Conservation (phyloP, 2,113 vertebrate genomes). For the Ochotona curzoniae region DNA sequence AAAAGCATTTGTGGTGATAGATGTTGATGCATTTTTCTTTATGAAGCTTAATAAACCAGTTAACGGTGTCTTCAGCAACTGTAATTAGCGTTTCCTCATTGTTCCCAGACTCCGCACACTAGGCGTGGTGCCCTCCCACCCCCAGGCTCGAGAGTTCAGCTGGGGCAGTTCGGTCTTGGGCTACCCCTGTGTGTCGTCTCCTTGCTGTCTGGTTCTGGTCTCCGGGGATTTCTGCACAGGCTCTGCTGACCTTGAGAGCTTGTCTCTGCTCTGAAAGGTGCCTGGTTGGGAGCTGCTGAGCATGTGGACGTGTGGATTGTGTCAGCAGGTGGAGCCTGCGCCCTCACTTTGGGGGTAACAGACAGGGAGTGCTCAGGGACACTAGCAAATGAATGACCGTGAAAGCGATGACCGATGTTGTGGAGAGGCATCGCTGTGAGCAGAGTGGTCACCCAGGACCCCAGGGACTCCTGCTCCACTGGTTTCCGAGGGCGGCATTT, state of each 20-base stretch:
- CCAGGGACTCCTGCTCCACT: background rate
- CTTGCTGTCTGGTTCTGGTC: background rate
- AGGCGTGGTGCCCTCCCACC: background rate
- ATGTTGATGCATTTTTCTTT: slow-evolving; percentile 59
- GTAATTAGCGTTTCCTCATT: slow-evolving; percentile 42
- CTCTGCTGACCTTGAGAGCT: background rate
- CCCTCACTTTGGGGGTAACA: background rate
- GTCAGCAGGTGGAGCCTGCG: background rate
- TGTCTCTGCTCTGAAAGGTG: background rate
- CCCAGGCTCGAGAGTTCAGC: background rate
- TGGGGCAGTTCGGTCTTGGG: background rate
- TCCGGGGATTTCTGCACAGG: background rate
- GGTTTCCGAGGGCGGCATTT: background rate
- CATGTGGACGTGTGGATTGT: background rate
- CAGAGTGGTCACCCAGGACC: background rate
- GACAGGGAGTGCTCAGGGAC: background rate
- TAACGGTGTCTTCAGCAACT: slow-evolving; percentile 40
- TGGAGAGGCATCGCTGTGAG: background rate
- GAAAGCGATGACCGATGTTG: background rate
- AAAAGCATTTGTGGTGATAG: slow-evolving; percentile 17
- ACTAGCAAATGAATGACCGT: background rate
- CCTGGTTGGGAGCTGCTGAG: background rate
- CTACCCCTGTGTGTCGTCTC: background rate
- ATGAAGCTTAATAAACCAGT: slow-evolving; percentile 64
- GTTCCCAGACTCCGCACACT: background rate